Conservation (phyloP, 64 coral and sea anemone genomes). For the Porites lutea region DNA sequence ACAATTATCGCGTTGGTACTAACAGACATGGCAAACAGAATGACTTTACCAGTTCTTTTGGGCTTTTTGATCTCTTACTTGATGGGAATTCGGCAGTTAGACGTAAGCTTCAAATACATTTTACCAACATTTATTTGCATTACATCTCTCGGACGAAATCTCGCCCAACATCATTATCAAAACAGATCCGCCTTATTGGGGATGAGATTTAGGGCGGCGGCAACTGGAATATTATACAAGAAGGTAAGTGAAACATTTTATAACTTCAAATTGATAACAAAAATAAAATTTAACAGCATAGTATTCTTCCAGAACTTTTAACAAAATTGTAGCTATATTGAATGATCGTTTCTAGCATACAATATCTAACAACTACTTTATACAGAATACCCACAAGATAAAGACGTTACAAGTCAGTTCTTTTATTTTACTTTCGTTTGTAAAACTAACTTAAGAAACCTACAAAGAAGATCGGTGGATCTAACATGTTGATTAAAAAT, state of each 20-base stretch:
- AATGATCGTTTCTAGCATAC: not conserved
- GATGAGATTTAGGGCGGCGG: slow-evolving; percentile 85
- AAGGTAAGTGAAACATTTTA: slow-evolving; percentile 69
- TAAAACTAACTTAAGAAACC: too few relatives aligned
- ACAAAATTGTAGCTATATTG: not conserved
- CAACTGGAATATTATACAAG: slow-evolving; percentile 81
- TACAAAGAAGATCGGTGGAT: too few relatives aligned
- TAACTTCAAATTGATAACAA: not conserved
- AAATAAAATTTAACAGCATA: not conserved
- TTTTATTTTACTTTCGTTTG: too few relatives aligned
- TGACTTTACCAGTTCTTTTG: slow-evolving; percentile 85
- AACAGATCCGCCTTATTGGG: slow-evolving; percentile 87
- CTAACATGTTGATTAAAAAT: too few relatives aligned
- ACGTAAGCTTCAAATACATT: slow-evolving; percentile 89
- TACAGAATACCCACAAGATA: too few relatives aligned
- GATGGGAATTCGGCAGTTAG: slow-evolving; percentile 83
- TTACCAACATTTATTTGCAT: slow-evolving; percentile 92
- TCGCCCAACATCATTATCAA: slow-evolving; percentile 94
- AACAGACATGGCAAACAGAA: slow-evolving; percentile 93
- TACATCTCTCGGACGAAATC: slow-evolving; percentile 85
- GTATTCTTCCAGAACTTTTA: not conserved
- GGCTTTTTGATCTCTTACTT: slow-evolving; percentile 93
- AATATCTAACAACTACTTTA: too few relatives aligned
- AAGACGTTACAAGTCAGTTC: too few relatives aligned
- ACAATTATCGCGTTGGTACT: slow-evolving; percentile 79